Percentiles rank a stretch among this genome's conserved stretches.
These are phyloP conservation scores for Polia nebulosa DNA, from an alignment of 2,888 invertebrate species.

Conservation along the genomic window DNA sequence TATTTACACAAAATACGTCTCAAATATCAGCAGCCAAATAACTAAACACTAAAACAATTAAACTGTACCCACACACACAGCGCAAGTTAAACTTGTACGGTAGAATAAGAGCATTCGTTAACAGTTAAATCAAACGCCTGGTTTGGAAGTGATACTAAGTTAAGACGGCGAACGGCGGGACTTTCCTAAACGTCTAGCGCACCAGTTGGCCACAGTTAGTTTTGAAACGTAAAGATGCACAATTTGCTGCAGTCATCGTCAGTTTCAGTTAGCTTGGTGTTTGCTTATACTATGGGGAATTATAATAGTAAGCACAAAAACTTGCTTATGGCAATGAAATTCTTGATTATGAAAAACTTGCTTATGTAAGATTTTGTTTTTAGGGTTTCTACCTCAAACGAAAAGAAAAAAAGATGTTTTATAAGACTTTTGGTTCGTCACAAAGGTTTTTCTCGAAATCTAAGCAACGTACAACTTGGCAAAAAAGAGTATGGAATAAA, in stretches of 20 bases:
- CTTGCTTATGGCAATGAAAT: too few relatives aligned
- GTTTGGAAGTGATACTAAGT: conserved; percentile 72
- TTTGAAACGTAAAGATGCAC: conserved; percentile 66
- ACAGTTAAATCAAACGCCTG: conserved; percentile 71
- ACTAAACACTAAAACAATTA: conserved; percentile 43
- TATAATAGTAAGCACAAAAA: not conserved
- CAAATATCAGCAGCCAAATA: conserved; percentile 31
- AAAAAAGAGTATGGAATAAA: too few relatives aligned
- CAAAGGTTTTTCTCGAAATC: too few relatives aligned
- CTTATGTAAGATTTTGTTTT: too few relatives aligned
- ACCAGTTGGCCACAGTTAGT: conserved; percentile 69
- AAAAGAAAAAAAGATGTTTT: too few relatives aligned
- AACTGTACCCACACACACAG: conserved; percentile 31
- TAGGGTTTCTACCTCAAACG: too few relatives aligned
- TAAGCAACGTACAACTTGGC: too few relatives aligned
- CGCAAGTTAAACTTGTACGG: conserved; percentile 46
- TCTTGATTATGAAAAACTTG: too few relatives aligned
- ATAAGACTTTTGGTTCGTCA: too few relatives aligned
- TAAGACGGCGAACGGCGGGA: conserved; percentile 66
- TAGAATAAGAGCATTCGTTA: conserved; percentile 63
- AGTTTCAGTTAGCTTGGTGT: conserved; percentile 54
- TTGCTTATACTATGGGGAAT: conserved; percentile 25
- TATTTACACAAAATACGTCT: conserved; percentile 5
- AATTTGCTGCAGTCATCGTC: conserved; percentile 62
- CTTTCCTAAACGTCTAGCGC: conserved; percentile 70